Conservation (phyloP, 1,140 invertebrate species). For the Rhopalosiphum maidis region DNA sequence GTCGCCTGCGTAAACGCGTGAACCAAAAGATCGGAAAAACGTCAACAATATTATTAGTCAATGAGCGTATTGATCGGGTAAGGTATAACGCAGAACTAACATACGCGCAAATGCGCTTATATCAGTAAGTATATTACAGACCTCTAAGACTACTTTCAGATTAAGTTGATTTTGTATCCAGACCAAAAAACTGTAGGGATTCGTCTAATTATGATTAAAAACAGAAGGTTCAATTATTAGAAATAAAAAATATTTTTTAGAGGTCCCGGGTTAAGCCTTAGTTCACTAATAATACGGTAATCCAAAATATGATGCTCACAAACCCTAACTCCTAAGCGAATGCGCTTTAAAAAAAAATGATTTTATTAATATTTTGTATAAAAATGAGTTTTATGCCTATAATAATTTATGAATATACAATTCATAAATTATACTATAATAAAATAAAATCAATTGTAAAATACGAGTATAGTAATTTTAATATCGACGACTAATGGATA, state of each 20-base stretch:
- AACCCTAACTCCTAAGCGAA: no score
- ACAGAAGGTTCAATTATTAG: no score
- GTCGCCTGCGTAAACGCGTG: not conserved
- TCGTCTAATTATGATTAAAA: no score
- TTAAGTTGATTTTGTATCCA: not conserved
- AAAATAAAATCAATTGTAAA: not conserved
- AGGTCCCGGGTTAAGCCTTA: not conserved
- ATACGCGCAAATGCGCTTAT: not conserved
- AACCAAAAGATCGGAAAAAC: not conserved
- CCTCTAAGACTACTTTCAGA: not conserved
- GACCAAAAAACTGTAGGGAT: not conserved
- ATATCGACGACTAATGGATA: no score
- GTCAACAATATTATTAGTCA: not conserved
- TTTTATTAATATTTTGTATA: no score
- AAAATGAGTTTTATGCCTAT: no score
- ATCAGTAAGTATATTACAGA: not conserved
- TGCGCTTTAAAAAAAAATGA: no score
- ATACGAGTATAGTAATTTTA: no score
- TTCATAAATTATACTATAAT: no score
- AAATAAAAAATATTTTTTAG: not conserved
- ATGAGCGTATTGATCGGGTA: no score
- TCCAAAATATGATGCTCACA: not conserved
- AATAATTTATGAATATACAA: no score
- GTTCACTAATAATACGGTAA: not conserved
- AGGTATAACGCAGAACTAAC: no score